Evolutionary conservation across 1,140 invertebrate species (phyloP).

Genomic region (Nasonia longicornis): DNA sequence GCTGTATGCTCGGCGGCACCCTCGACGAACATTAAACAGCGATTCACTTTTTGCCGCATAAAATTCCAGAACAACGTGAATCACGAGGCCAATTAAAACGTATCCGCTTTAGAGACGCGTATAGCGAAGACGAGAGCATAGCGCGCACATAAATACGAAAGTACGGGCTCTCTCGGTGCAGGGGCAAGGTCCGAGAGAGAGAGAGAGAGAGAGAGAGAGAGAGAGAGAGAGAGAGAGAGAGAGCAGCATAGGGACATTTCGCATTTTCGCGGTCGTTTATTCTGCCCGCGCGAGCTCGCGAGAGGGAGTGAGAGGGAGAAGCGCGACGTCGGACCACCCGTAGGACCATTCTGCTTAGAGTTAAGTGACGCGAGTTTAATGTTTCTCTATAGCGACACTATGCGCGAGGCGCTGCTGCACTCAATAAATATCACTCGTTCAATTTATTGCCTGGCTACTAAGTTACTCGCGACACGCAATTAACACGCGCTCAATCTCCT

Average conservation of each 20-base stretch:
- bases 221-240: too few species aligned
- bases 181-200: background rate
- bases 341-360: slow-evolving; percentile 40
- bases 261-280: slow-evolving; percentile 58
- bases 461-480: slow-evolving; percentile 60
- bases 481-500: slow-evolving; percentile 50
- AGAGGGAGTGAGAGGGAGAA: background rate
- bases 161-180: background rate
- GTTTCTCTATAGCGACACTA: slow-evolving; percentile 48
- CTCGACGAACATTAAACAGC: background rate
- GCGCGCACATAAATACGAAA: background rate
- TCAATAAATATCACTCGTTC: slow-evolving; percentile 65
- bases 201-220: too few species aligned
- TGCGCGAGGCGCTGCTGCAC: slow-evolving; percentile 49
- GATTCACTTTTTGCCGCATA: background rate
- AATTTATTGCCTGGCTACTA: slow-evolving; percentile 63
- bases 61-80: background rate
- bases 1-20: too few species aligned
- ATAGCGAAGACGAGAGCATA: background rate
- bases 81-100: background rate
- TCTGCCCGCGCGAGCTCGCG: slow-evolving; percentile 38
- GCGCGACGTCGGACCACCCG: slow-evolving; percentile 56
- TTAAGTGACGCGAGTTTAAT: slow-evolving; percentile 61
- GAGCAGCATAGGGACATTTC: slow-evolving; percentile 48
- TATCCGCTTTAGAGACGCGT: background rate